These are phyloP conservation scores for Gymnosoma rotundatum DNA, from an alignment of 2,888 invertebrate genomes.

Conservation along the genomic window DNA sequence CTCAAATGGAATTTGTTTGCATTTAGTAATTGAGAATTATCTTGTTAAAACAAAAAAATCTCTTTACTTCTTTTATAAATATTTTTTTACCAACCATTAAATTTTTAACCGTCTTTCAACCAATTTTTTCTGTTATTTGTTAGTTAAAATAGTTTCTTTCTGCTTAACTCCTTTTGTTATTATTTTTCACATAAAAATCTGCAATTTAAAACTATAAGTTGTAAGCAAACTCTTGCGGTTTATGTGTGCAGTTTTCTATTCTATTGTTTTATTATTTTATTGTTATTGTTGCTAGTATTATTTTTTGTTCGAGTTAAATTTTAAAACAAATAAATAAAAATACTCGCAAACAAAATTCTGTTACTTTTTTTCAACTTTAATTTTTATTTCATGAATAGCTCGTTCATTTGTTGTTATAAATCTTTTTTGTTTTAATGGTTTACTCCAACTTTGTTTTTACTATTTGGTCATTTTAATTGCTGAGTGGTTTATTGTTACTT, in stretches of 20 bases:
- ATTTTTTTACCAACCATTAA: background rate
- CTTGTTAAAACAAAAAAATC: too few species aligned
- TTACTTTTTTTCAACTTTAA: conserved; percentile 5
- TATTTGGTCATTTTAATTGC: conserved; percentile 12
- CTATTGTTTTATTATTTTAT: conserved; percentile 4
- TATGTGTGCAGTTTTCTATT: conserved; percentile 17
- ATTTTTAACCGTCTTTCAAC: background rate
- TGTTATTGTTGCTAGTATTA: conserved; percentile 4
- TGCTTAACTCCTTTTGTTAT: background rate
- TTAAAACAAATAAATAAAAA: background rate
- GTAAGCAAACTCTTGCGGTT: conserved; percentile 42
- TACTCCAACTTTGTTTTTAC: background rate
- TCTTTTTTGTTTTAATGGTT: background rate
- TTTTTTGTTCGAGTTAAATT: background rate
- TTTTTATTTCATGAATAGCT: conserved; percentile 9
- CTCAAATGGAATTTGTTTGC: too few species aligned
- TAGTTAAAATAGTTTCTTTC: conserved; percentile 1
- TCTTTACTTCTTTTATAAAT: too few species aligned
- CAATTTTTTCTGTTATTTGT: background rate
- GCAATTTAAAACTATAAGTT: conserved; percentile 39
- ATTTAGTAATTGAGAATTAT: too few species aligned
- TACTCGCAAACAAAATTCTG: conserved; percentile 5
- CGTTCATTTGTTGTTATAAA: background rate
- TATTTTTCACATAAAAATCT: background rate
- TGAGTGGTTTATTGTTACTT: conserved; percentile 1